A percentile compares a stretch with the other conserved stretches of the same genome.
phyloP scores from a whole-genome alignment of 2,888 invertebrate species.

The Patella pellucida region DNA sequence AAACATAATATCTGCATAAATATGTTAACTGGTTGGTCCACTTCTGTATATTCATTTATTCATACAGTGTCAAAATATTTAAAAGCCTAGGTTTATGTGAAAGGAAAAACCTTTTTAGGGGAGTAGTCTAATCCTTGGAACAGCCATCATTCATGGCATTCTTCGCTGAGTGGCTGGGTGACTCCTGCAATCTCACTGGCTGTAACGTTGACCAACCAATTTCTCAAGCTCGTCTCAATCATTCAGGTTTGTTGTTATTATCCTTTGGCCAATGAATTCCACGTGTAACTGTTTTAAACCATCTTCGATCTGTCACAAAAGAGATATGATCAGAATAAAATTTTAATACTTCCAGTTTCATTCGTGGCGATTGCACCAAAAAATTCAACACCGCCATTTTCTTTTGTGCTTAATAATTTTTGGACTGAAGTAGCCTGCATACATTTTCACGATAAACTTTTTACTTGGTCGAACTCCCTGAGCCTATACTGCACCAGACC shows the following conservation, averaged over 20 bases:
- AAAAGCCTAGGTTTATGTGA: too few species aligned
- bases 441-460: too few species aligned
- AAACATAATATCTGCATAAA: too few species aligned
- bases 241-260: slow-evolving; percentile 56
- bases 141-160: slow-evolving; percentile 27
- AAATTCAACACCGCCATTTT: slow-evolving; percentile 21
- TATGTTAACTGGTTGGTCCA: too few species aligned
- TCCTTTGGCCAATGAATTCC: slow-evolving; percentile 46
- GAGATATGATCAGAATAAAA: too few species aligned
- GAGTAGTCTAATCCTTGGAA: background rate
- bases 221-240: slow-evolving; percentile 58
- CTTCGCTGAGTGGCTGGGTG: slow-evolving; percentile 61
- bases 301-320: slow-evolving; percentile 6
- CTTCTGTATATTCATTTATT: too few species aligned
- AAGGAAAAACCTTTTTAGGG: background rate
- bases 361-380: background rate
- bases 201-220: slow-evolving; percentile 67
- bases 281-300: slow-evolving; percentile 41
- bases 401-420: background rate
- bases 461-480: too few species aligned
- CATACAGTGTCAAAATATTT: too few species aligned
- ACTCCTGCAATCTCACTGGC: slow-evolving; percentile 65
- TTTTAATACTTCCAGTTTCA: too few species aligned
- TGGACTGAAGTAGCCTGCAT: too few species aligned
- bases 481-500: too few species aligned